Base-by-base conservation (phyloP, 2,797 vertebrate species). In the Spatula versicolor region DNA sequence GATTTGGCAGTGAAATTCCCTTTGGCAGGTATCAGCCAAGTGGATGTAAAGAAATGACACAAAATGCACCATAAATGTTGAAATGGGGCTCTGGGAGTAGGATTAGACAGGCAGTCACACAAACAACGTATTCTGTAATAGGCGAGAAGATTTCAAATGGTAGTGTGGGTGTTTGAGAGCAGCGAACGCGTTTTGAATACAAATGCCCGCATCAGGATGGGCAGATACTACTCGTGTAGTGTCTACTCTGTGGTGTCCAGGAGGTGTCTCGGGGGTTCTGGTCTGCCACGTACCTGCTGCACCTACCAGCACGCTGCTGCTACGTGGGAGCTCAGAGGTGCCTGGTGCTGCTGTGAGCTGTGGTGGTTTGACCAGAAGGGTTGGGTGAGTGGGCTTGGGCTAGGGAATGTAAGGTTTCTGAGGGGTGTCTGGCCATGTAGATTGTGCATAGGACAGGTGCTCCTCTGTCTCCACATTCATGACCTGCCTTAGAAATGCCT, bases 81-180 rank as follows among this genome's bases (percentile, higher is more conserved):
- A 43, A 28, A 2, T 46, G 75, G 46, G 78, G 56, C 37, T 89
- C 82, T 83, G 79, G 75, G 76, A 69, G 60, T 41, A 26, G 83
- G 87, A 88, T 94, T 88, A 82, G 89, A 16, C 77, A 94, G 56
- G 60, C 43, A 13, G 58, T 64, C 26, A 66, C 84, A 66, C 75
- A 75, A 68, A 68, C 71, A 86, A 7, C 41, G 6, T 20, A 9
- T 13, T 95, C 2, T 9, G 72, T 74, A 59, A 71, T 33, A 2
- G 9, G 75, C 45, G 11, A 54, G 62, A 81, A 30, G 66, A 45
- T 82, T 90, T 88, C 75, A 77, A 46, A 33, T 41, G 41, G 16
- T 21, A 9, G 68, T 16, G 85, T 86, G 91, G 87, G 80, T 92
- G 91, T 95, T 76, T 74, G 67, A 66, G 83, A 90, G 54, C 35